Evolutionary conservation across 2,797 vertebrate genomes (phyloP).

Genomic region (Staurois parvus): DNA sequence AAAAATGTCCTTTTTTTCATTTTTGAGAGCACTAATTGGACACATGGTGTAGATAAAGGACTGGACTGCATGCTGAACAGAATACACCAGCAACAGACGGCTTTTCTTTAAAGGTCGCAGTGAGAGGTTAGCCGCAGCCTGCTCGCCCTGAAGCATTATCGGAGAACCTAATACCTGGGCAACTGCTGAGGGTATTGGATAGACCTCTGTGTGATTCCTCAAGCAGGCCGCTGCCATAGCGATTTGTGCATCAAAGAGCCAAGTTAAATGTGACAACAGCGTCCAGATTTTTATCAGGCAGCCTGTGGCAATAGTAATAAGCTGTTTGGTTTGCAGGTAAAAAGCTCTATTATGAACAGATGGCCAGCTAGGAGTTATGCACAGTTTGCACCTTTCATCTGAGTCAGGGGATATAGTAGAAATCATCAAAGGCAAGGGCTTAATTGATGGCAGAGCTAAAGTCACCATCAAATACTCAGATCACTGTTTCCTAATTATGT

Average conservation of each 20-base stretch:
- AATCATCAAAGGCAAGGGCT: conserved; percentile 36
- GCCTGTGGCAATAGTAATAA: conserved; percentile 71
- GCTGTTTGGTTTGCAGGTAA: conserved; percentile 72
- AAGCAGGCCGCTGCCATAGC: conserved; percentile 44
- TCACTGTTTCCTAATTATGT: conserved; percentile 31
- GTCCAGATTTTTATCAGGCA: conserved; percentile 69
- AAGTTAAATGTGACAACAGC: conserved; percentile 65
- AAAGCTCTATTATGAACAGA: conserved; percentile 74
- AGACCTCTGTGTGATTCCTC: conserved; percentile 64
- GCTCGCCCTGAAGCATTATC: conserved; percentile 65
- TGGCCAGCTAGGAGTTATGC: conserved; percentile 72
- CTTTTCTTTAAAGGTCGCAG: conserved; percentile 67
- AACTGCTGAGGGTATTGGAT: conserved; percentile 76
- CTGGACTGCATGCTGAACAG: not conserved
- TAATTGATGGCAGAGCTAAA: conserved; percentile 30
- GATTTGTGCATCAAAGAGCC: conserved; percentile 70
- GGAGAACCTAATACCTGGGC: conserved; percentile 83
- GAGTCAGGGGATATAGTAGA: not conserved
- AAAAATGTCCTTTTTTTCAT: not conserved
- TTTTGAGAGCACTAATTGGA: not conserved
- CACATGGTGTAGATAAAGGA: conserved; percentile 13
- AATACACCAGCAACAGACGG: conserved; percentile 69
- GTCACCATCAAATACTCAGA: conserved; percentile 5
- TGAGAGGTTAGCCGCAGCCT: conserved; percentile 67
- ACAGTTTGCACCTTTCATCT: conserved; percentile 69